These are phyloP conservation scores for Cirrhinus mrigala DNA, from an alignment of 2,797 vertebrate genomes.

Conservation along the genomic window DNA sequence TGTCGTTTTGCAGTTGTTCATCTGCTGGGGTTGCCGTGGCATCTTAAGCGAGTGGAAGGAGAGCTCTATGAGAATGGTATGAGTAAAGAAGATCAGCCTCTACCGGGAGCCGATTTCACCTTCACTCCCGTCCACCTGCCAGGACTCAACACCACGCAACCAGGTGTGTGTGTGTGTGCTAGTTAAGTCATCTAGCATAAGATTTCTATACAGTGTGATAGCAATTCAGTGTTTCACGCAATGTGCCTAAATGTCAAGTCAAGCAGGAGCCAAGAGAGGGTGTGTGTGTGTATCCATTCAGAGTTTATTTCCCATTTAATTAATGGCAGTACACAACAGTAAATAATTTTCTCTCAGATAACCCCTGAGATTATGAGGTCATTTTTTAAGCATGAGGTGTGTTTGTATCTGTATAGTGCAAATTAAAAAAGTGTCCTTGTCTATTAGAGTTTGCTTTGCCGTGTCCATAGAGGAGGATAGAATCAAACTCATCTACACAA, in stretches of 20 bases:
- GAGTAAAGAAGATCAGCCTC: slow-evolving; percentile 82
- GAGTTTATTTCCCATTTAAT: slow-evolving; percentile 54
- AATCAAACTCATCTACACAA: not conserved
- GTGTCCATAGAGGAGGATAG: not conserved
- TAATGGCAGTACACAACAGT: slow-evolving; percentile 46
- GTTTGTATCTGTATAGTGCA: slow-evolving; percentile 10
- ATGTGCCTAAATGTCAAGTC: not conserved
- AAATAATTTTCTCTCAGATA: slow-evolving; percentile 41
- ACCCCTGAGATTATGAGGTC: slow-evolving; percentile 21
- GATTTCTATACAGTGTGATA: slow-evolving; percentile 9
- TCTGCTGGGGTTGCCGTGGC: slow-evolving; percentile 90
- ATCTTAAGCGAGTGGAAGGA: slow-evolving; percentile 84
- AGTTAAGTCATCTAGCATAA: slow-evolving; percentile 2
- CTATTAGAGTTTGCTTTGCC: not conserved
- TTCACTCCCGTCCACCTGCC: slow-evolving; percentile 83
- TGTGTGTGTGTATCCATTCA: slow-evolving; percentile 32
- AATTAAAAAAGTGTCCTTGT: slow-evolving; percentile 4
- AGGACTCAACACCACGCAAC: slow-evolving; percentile 81
- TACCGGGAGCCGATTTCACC: slow-evolving; percentile 80
- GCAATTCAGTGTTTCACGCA: slow-evolving; percentile 6
- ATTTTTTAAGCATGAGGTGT: not conserved
- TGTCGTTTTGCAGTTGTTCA: slow-evolving; percentile 83
- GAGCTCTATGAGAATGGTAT: slow-evolving; percentile 89
- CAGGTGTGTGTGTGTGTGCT: slow-evolving; percentile 70
- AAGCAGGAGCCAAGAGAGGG: not conserved